phyloP scores from a whole-genome alignment of 2,888 invertebrate species.

The Noctua janthina region DNA sequence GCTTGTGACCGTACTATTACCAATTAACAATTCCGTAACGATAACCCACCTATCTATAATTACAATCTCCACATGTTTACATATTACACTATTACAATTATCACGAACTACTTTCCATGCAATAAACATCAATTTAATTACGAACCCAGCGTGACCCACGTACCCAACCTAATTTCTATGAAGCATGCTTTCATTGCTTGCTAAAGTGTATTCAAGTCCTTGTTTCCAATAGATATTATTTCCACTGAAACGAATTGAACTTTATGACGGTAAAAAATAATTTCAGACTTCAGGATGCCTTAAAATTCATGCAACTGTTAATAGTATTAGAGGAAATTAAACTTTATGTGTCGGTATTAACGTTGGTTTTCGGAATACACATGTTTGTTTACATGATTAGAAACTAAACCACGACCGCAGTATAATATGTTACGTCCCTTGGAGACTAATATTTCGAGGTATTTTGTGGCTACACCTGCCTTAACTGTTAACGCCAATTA shows the following conservation, averaged over 20 bases:
- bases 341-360: neutral
- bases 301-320: neutral
- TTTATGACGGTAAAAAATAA: neutral
- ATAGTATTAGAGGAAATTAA: neutral
- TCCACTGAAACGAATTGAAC: neutral
- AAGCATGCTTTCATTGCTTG: slow-evolving; percentile 35
- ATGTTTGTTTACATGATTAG: neutral
- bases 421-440: slow-evolving; percentile 24
- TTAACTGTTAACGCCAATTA: slow-evolving; percentile 54
- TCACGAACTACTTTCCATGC: slow-evolving; percentile 36
- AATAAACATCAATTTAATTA: slow-evolving; percentile 39
- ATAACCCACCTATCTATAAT: slow-evolving; percentile 21
- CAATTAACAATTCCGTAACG: neutral
- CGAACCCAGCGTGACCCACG: slow-evolving; percentile 25
- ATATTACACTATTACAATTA: slow-evolving; percentile 35
- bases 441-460: slow-evolving; percentile 32
- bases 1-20: neutral
- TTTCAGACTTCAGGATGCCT: neutral
- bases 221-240: neutral
- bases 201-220: slow-evolving; percentile 15
- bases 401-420: neutral
- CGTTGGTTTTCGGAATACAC: neutral
- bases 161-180: slow-evolving; percentile 50
- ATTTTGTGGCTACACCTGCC: slow-evolving; percentile 27
- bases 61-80: slow-evolving; percentile 21